Evolutionary conservation across 2,797 vertebrate species (phyloP).

Genomic region (Anguilla anguilla): DNA sequence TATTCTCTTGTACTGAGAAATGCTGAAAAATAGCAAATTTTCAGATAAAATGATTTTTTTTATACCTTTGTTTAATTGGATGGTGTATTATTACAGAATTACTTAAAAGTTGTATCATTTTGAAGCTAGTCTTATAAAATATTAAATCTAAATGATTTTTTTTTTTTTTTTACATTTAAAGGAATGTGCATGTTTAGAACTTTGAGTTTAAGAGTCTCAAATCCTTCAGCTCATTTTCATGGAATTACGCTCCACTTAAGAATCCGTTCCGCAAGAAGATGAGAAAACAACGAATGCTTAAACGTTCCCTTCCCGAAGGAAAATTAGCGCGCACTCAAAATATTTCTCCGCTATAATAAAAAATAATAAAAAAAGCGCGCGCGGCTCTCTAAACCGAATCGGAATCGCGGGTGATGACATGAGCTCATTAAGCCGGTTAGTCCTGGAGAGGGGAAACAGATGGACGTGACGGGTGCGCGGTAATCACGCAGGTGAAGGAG

Average conservation of each 20-base stretch:
- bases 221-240: conserved; percentile 10
- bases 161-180: not conserved
- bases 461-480: conserved; percentile 42
- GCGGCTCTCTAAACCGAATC: conserved; percentile 31
- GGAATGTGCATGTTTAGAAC: not conserved
- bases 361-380: not conserved
- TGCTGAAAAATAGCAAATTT: not conserved
- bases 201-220: not conserved
- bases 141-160: not conserved
- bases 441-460: conserved; percentile 59
- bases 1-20: not conserved
- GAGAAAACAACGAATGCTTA: not conserved
- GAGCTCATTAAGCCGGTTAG: conserved; percentile 69
- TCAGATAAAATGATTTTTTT: not conserved
- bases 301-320: not conserved
- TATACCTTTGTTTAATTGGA: not conserved
- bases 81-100: not conserved
- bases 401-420: conserved; percentile 47
- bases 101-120: not conserved
- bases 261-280: not conserved
- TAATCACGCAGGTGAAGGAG: conserved; percentile 47
- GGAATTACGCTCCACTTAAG: not conserved
- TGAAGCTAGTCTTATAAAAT: not conserved
- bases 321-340: conserved; percentile 1
- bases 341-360: not conserved